Evolutionary conservation across 2,113 vertebrate genomes (phyloP).

Genomic region (Pangasianodon gigas): DNA sequence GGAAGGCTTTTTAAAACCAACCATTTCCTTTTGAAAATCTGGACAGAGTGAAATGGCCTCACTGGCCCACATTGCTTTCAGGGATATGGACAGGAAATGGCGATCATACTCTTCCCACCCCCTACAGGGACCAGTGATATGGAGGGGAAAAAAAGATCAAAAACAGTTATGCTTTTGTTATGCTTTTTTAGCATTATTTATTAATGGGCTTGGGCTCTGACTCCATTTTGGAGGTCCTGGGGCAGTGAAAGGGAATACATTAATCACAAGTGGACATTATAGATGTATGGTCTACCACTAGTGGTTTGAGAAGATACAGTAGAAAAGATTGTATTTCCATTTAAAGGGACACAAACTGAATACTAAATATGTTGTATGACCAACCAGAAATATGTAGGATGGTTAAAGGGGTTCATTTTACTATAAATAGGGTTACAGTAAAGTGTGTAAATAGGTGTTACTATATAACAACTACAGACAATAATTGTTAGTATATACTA

Average conservation of each 20-base stretch:
- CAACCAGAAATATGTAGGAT: neutral
- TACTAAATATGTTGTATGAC: constrained; percentile 11
- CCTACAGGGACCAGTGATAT: constrained; percentile 18
- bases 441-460: neutral
- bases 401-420: neutral
- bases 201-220: constrained; percentile 37
- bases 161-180: constrained; percentile 36
- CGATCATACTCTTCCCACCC: constrained; percentile 32
- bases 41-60: neutral
- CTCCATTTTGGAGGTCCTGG: constrained; percentile 24
- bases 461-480: neutral
- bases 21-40: neutral
- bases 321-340: neutral
- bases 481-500: neutral
- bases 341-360: constrained; percentile 16
- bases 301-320: constrained; percentile 20
- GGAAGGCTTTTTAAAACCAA: neutral
- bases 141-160: constrained; percentile 52
- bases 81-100: constrained; percentile 35
- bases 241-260: constrained; percentile 42
- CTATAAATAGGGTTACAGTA: too few species aligned
- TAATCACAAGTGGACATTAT: constrained; percentile 34
- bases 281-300: constrained; percentile 3
- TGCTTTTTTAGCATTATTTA: constrained; percentile 51
- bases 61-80: neutral